Conservation (phyloP, 2,797 vertebrate genomes). For the Cyprinodon diabolis region DNA sequence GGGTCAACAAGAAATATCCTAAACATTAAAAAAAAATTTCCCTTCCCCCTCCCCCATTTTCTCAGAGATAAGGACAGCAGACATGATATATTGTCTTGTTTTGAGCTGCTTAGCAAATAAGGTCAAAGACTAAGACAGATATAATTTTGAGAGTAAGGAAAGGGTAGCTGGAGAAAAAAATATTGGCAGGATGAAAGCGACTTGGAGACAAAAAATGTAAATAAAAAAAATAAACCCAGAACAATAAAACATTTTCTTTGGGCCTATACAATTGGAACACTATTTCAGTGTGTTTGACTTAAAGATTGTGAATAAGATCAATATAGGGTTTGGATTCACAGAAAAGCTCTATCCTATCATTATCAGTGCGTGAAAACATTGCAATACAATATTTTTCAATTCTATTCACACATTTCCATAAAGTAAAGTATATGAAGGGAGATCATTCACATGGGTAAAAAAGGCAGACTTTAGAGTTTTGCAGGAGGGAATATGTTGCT, state of each 20-base stretch:
- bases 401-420: not conserved
- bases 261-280: not conserved
- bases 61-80: not conserved
- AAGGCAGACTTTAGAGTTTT: not conserved
- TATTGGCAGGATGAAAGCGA: not conserved
- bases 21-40: constrained; percentile 9
- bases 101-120: constrained; percentile 28
- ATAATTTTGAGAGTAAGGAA: constrained; percentile 25
- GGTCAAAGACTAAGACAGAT: constrained; percentile 31
- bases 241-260: not conserved
- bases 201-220: not conserved
- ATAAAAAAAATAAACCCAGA: too few species aligned
- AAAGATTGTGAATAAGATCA: not conserved
- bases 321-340: not conserved
- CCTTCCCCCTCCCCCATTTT: not conserved
- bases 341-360: not conserved
- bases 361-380: not conserved
- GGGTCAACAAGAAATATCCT: constrained; percentile 19
- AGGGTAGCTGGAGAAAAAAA: not conserved
- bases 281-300: not conserved
- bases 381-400: not conserved
- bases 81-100: constrained; percentile 16
- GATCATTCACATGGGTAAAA: not conserved
- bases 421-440: not conserved
- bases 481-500: not conserved